Percentiles rank a stretch among this genome's conserved stretches.
These are phyloP conservation scores for Tromatobia lineatoria DNA, from an alignment of 2,888 invertebrate genomes.

Conservation along the genomic window DNA sequence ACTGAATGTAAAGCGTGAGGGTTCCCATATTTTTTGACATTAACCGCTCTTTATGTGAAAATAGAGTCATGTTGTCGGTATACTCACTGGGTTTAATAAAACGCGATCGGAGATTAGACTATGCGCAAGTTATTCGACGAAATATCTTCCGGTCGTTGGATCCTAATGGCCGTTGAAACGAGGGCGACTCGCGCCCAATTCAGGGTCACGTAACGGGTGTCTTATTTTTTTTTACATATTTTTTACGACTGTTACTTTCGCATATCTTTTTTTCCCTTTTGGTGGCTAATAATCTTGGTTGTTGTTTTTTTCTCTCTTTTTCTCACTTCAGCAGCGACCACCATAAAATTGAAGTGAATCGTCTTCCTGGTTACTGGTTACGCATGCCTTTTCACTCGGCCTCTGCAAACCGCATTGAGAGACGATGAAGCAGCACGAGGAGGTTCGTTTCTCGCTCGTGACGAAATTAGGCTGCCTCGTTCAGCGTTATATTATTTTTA, in stretches of 20 bases:
- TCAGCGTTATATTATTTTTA: slow-evolving; percentile 83
- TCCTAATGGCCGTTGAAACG: slow-evolving; percentile 71
- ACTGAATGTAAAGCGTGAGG: not conserved
- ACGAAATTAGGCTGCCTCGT: slow-evolving; percentile 81
- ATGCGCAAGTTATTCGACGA: slow-evolving; percentile 72
- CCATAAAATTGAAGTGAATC: slow-evolving; percentile 53
- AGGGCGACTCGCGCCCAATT: slow-evolving; percentile 67
- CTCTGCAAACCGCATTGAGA: slow-evolving; percentile 26
- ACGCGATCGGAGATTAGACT: slow-evolving; percentile 74
- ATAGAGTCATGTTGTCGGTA: slow-evolving; percentile 24
- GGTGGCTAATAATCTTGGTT: slow-evolving; percentile 16
- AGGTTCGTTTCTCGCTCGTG: slow-evolving; percentile 67
- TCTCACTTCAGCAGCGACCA: slow-evolving; percentile 35
- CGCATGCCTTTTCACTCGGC: slow-evolving; percentile 42
- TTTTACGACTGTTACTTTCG: slow-evolving; percentile 46
- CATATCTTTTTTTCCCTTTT: not conserved
- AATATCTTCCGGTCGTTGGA: slow-evolving; percentile 82
- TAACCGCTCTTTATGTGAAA: slow-evolving; percentile 47
- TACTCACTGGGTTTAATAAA: slow-evolving; percentile 57
- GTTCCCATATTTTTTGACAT: slow-evolving; percentile 52
- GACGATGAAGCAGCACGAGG: slow-evolving; percentile 55
- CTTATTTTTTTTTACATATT: slow-evolving; percentile 55
- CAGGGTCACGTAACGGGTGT: slow-evolving; percentile 75
- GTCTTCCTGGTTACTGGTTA: slow-evolving; percentile 25
- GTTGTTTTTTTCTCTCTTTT: not conserved